Base-by-base conservation (phyloP, 2,113 vertebrate genomes). In the Stigmatopora argus region DNA sequence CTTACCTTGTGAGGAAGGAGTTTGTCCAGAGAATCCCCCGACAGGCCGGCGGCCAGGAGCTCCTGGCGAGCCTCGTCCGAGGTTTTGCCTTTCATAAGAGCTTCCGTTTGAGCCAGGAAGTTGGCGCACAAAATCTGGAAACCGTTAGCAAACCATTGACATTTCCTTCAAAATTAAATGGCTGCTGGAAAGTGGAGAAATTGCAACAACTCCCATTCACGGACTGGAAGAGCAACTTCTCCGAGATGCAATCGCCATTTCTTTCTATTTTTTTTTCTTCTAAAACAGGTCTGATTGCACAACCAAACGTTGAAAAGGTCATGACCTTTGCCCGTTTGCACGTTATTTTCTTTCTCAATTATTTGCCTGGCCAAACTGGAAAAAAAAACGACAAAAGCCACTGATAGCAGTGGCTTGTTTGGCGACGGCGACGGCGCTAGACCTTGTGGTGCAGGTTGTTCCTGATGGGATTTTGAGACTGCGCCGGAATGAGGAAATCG, bases 51-150 rank as follows among this genome's bases (percentile, higher is more conserved):
- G 0, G 89, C 92, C 71, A 94, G 90, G n/a, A 98, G 89, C 77
- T 98, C 97, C 51, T 89, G 90, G 2, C 84, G 92, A 5, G 96
- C 97, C 77, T 99, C 96, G 0, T 90, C 94, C 0, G 87, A 7
- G 0, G 90, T 94, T 63, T 99, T 99, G 0, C 97, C 97, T 66
- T 92, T 98, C 97, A 99, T 99, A 83, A 99, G 77, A 1, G 97
- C 97, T 76, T 99, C 97, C 0, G 96, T 98, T 88, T 98, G 96
- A 52, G 97, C 97, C 74, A 99, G 86, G 78, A 98, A 98, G 87
- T 99, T 99, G 0, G 96, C 93, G 79, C 90, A 72, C 70, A 99
- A 93, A 83, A 99, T 99, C 97, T 99, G 62, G 64, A 38, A 68
- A 41, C 26, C 26, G 26, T 31, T 31, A n/a, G n/a, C 26, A 31